Evolutionary conservation across 1,140 invertebrate genomes (phyloP).

Genomic region (Zeugodacus cucurbitae): DNA sequence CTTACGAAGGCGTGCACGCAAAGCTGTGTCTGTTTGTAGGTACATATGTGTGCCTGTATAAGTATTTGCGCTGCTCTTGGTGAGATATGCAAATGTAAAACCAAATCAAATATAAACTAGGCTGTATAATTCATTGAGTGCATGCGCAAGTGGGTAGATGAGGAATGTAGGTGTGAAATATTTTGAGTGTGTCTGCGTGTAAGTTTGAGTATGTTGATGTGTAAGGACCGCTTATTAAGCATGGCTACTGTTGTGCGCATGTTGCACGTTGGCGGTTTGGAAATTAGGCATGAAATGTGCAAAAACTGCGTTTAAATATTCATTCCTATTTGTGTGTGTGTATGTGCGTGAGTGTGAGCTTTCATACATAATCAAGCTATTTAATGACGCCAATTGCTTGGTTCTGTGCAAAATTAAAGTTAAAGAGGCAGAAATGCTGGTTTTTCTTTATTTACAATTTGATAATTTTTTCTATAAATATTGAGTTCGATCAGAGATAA

Average conservation of each 20-base stretch:
- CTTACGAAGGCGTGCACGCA: background rate
- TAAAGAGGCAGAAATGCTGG: too few relatives aligned
- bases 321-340: background rate
- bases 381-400: too few relatives aligned
- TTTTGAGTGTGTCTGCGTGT: background rate
- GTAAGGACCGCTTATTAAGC: background rate
- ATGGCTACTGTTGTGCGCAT: background rate
- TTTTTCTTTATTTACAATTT: too few relatives aligned
- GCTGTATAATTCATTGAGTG: slow-evolving; percentile 26
- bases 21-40: background rate
- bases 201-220: background rate
- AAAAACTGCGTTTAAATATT: background rate
- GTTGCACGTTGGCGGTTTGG: background rate
- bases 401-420: too few relatives aligned
- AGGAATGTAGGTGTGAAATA: too few relatives aligned
- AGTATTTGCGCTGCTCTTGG: background rate
- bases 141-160: background rate
- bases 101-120: background rate
- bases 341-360: background rate
- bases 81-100: slow-evolving; percentile 15
- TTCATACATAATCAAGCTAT: background rate
- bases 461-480: too few relatives aligned
- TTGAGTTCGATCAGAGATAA: too few relatives aligned
- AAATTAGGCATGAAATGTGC: background rate
- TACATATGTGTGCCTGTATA: background rate